Percentiles rank a stretch among this genome's conserved stretches.
Conservation (phyloP, 1,140 invertebrate genomes). For the Drosophila ogumai region DNA sequence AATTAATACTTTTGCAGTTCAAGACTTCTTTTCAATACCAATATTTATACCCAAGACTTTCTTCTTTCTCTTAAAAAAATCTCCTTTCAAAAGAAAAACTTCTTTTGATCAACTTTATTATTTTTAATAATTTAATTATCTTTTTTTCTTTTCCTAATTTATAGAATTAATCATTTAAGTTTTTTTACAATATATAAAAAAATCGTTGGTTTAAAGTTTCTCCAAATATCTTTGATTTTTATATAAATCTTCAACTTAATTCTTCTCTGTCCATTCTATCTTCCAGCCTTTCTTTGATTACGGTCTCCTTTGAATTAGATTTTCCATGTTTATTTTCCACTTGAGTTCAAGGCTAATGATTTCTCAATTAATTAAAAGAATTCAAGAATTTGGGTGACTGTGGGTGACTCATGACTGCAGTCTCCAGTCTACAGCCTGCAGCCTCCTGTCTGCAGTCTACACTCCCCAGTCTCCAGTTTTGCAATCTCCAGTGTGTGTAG, state of each 20-base stretch:
- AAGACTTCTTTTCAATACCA: not conserved
- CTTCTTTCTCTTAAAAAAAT: not conserved
- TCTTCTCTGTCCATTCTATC: not conserved
- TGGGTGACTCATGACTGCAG: conserved; percentile 11
- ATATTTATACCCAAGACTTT: not conserved
- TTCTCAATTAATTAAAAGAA: conserved; percentile 12
- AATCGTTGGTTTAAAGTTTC: not conserved
- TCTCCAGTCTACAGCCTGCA: not conserved
- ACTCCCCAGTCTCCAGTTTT: not conserved
- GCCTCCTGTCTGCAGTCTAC: not conserved
- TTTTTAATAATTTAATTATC: not conserved
- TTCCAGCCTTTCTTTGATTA: too few species aligned
- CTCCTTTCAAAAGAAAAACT: not conserved
- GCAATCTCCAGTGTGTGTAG: conserved; percentile 1
- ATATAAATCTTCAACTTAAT: not conserved
- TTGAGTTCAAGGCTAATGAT: not conserved
- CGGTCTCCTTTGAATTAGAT: not conserved
- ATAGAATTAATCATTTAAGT: not conserved
- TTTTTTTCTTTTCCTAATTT: not conserved
- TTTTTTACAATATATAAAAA: not conserved
- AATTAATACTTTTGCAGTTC: not conserved
- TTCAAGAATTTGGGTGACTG: not conserved
- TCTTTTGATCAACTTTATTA: not conserved
- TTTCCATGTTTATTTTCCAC: not conserved
- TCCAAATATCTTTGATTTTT: not conserved